Evolutionary conservation across 2,888 invertebrate genomes (phyloP), one percentile per base, ranked within the genome.

Genomic region (Ferdinandea cuprea): DNA sequence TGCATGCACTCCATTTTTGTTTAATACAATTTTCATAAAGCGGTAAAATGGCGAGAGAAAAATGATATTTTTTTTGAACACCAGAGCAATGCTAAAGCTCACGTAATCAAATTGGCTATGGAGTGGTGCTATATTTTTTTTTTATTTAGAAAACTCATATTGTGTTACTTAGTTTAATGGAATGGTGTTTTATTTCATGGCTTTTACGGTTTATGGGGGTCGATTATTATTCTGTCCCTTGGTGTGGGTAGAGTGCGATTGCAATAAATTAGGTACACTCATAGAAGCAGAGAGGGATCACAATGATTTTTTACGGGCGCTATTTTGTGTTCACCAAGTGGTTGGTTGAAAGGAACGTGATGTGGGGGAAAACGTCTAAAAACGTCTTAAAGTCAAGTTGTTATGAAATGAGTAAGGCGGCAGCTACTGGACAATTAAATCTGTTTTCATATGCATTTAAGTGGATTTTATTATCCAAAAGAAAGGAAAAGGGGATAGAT

Each of bases 81-180:
- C 76, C 59, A 59, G 52, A 66, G 42, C n/a, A 40, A 28, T 52
- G 21, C 32, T 32, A 15, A 72, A 30, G 52, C 19, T 44, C 50
- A 59, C 59, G 61, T 61, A 56, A 80, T 69, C 56, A 59, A 76
- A 81, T 71, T 77, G 54, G 54, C 46, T 54, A 37, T 59, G 37
- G 30, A 37, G 15, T 58, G n/a, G n/a, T 11, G 17, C 30, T 28
- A 17, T 11, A 30, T 54, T 54, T 13, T 3, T 5, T 25, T 25
- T 3, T 28, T 13, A 21, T 25, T 48, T 48, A 21, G 48, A 25
- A 48, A 11, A 65, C 69, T 66, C 48, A 46, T 78, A 71, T 77
- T 66, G 44, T 48, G 50, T 77, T 72, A 61, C 66, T 61, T 61
- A 50, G 66, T 78, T 73, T 63, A 77, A 68, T 77, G 81, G 56